Conservation (phyloP, 2,797 vertebrate species). For the Silurus aristotelis region DNA sequence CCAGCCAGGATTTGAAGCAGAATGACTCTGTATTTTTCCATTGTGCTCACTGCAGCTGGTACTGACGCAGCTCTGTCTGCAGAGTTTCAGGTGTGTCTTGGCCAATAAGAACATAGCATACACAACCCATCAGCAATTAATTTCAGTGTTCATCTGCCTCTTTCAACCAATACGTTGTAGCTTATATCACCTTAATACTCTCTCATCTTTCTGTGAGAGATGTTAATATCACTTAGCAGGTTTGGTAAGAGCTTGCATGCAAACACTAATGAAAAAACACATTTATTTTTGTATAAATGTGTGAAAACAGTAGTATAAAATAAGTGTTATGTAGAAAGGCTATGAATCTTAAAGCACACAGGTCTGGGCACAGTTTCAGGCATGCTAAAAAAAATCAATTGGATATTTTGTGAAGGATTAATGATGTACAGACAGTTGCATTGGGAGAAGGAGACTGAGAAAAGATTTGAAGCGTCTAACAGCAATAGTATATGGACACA, state of each 20-base stretch:
- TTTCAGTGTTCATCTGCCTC: not conserved
- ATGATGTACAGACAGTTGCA: not conserved
- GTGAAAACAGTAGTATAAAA: not conserved
- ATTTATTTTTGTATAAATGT: not conserved
- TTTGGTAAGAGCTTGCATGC: not conserved
- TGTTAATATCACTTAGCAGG: not conserved
- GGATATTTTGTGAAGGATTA: not conserved
- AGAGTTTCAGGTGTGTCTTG: conserved; percentile 46
- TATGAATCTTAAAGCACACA: not conserved
- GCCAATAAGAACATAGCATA: not conserved
- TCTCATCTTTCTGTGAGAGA: not conserved
- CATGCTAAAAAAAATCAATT: not conserved
- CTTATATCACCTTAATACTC: not conserved
- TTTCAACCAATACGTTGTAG: not conserved
- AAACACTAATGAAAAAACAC: not conserved
- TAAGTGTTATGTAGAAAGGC: not conserved
- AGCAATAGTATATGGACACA: not conserved
- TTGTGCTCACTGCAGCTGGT: conserved; percentile 31
- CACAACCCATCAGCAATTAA: not conserved
- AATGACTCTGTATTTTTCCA: conserved; percentile 14
- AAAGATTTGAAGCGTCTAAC: not conserved
- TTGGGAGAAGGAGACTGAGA: not conserved
- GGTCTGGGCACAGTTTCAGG: not conserved
- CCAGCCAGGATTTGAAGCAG: not conserved
- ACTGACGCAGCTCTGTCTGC: conserved; percentile 20